Conservation (phyloP, 1,140 invertebrate species). For the Leptonema lineaticorne region DNA sequence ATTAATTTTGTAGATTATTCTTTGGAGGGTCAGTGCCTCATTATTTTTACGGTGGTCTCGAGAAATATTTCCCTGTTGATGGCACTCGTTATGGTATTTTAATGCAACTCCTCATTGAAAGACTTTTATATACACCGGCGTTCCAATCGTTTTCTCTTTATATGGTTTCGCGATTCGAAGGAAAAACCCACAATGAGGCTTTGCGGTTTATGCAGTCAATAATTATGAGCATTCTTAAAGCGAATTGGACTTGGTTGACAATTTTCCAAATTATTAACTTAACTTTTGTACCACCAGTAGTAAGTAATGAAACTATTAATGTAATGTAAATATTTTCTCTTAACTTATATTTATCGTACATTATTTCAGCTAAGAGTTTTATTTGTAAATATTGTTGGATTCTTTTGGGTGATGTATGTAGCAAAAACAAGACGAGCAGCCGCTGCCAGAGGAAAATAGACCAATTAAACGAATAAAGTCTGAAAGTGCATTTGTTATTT, state of each 20-base stretch:
- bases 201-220: slow-evolving; percentile 60
- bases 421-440: slow-evolving; percentile 55
- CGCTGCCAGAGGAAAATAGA: too few species aligned
- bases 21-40: slow-evolving; percentile 73
- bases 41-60: slow-evolving; percentile 67
- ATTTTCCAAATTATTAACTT: slow-evolving; percentile 70
- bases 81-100: slow-evolving; percentile 55
- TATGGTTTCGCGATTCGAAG: slow-evolving; percentile 68
- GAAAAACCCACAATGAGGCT: slow-evolving; percentile 64
- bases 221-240: slow-evolving; percentile 62
- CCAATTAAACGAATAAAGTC: too few species aligned
- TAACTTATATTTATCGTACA: not conserved
- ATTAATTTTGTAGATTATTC: slow-evolving; percentile 56
- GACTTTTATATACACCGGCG: slow-evolving; percentile 66
- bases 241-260: slow-evolving; percentile 73
- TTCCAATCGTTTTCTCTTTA: slow-evolving; percentile 71
- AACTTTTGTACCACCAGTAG: slow-evolving; percentile 69
- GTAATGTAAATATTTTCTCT: not conserved
- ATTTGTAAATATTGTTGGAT: slow-evolving; percentile 65
- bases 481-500: too few species aligned
- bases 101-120: slow-evolving; percentile 64
- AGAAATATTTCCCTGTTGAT: slow-evolving; percentile 58
- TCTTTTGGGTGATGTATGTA: slow-evolving; percentile 70
- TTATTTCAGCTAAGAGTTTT: slow-evolving; percentile 63
- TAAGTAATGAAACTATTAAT: slow-evolving; percentile 48